Conservation (phyloP, 2,113 vertebrate genomes). For the Nerophis lumbriciformis region DNA sequence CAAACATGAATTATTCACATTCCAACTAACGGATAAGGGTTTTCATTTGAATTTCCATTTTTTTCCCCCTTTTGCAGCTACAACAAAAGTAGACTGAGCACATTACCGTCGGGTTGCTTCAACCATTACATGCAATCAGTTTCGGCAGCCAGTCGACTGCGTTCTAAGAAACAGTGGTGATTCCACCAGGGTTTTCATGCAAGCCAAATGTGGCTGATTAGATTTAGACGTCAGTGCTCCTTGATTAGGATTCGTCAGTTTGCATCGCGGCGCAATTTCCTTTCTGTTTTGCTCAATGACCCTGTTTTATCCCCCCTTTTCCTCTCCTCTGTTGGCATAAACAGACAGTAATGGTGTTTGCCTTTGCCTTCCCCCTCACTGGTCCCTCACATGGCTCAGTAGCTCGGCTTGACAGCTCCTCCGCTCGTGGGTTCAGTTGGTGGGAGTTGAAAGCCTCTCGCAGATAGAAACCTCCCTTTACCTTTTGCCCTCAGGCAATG, state of each 20-base stretch:
- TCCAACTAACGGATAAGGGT: not conserved
- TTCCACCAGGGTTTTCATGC: constrained; percentile 21
- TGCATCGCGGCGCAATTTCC: constrained; percentile 49
- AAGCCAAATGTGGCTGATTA: constrained; percentile 30
- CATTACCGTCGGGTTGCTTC: constrained; percentile 5
- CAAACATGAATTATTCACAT: not conserved
- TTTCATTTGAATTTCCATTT: not conserved
- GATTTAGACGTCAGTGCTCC: constrained; percentile 25
- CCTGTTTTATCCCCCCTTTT: constrained; percentile 23
- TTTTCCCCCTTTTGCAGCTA: not conserved
- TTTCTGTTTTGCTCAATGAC: constrained; percentile 44
- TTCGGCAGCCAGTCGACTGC: constrained; percentile 12
- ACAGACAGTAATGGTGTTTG: constrained; percentile 61
- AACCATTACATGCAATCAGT: constrained; percentile 43
- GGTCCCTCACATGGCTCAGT: constrained; percentile 59
- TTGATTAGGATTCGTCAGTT: constrained; percentile 29
- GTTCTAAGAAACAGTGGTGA: constrained; percentile 24
- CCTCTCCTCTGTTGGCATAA: constrained; percentile 50
- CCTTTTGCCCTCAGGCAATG: constrained; percentile 52
- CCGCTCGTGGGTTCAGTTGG: constrained; percentile 57
- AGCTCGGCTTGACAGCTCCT: constrained; percentile 59
- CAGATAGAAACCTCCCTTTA: constrained; percentile 61
- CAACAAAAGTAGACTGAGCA: constrained; percentile 16
- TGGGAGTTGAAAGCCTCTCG: constrained; percentile 64
- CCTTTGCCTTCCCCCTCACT: constrained; percentile 58